These are phyloP conservation scores for Drosophila nikananu DNA, from an alignment of 1,140 invertebrate genomes.

Conservation along the genomic window DNA sequence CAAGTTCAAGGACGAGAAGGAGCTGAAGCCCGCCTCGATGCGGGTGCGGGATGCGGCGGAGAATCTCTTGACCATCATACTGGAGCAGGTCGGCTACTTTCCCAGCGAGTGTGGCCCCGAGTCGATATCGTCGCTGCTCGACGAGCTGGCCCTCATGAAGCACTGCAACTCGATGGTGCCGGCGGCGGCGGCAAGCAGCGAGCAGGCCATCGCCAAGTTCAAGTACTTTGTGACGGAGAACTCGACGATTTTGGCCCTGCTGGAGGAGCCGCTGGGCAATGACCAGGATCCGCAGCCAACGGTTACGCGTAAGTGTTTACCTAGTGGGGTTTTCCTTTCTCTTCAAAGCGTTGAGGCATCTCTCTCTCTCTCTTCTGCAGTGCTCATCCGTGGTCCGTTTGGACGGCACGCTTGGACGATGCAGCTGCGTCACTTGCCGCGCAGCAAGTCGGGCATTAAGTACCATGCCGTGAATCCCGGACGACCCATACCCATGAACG, in stretches of 20 bases:
- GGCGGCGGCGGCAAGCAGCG: constrained; percentile 60
- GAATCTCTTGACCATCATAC: constrained; percentile 94
- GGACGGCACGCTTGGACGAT: constrained; percentile 97
- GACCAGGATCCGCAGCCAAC: constrained; percentile 92
- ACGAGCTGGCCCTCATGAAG: constrained; percentile 93
- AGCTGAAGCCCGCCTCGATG: constrained; percentile 97
- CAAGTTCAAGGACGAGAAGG: constrained; percentile 98
- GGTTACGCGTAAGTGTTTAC: constrained; percentile 86
- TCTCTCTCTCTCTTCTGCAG: constrained; percentile 69
- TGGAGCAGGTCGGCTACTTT: constrained; percentile 96
- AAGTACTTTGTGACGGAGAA: constrained; percentile 97
- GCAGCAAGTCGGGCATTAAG: constrained; percentile 91
- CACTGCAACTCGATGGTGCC: constrained; percentile 88
- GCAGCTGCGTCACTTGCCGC: constrained; percentile 93
- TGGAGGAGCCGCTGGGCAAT: constrained; percentile 96
- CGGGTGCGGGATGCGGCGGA: constrained; percentile 98
- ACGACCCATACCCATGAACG: constrained; percentile 91
- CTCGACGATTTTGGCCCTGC: constrained; percentile 93
- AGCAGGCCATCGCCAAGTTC: constrained; percentile 87
- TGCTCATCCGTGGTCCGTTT: constrained; percentile 95
- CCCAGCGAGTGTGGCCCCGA: constrained; percentile 93
- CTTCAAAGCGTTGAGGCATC: neutral
- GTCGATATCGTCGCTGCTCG: constrained; percentile 93
- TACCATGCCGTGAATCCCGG: constrained; percentile 90
- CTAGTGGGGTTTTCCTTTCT: too few species aligned